Conservation (phyloP, 2,797 vertebrate species). For the Neoniphon sammara region DNA sequence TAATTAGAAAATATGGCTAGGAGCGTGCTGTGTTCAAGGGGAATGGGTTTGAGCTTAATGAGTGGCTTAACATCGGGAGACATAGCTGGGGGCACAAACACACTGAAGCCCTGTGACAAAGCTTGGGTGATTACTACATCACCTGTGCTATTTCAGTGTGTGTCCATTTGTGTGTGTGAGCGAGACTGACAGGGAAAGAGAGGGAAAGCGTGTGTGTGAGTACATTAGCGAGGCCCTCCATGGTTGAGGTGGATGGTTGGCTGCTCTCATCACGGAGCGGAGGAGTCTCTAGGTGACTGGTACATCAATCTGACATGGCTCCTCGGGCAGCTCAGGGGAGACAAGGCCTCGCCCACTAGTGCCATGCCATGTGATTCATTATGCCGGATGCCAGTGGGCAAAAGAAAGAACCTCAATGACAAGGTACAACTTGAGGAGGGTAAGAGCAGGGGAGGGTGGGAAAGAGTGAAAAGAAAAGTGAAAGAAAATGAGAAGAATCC, state of each 20-base stretch:
- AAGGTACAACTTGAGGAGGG: constrained; percentile 65
- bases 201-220: constrained; percentile 23
- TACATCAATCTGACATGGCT: constrained; percentile 83
- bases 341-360: constrained; percentile 72
- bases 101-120: constrained; percentile 68
- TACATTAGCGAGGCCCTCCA: constrained; percentile 57
- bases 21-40: constrained; percentile 80
- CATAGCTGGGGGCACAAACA: constrained; percentile 75
- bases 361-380: constrained; percentile 77
- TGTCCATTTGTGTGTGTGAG: constrained; percentile 34
- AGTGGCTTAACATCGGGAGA: constrained; percentile 82
- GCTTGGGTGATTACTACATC: constrained; percentile 73
- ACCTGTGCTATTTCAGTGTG: constrained; percentile 77
- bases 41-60: constrained; percentile 82
- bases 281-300: constrained; percentile 80
- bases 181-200: constrained; percentile 3
- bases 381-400: constrained; percentile 64
- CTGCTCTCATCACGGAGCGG: constrained; percentile 76
- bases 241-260: constrained; percentile 72
- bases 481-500: constrained; percentile 40
- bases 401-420: constrained; percentile 68
- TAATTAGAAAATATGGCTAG: constrained; percentile 83
- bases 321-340: constrained; percentile 77
- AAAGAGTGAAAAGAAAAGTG: constrained; percentile 39
- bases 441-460: constrained; percentile 42